Base-by-base conservation (phyloP, 2,113 vertebrate genomes). In the Erpornis zantholeuca region DNA sequence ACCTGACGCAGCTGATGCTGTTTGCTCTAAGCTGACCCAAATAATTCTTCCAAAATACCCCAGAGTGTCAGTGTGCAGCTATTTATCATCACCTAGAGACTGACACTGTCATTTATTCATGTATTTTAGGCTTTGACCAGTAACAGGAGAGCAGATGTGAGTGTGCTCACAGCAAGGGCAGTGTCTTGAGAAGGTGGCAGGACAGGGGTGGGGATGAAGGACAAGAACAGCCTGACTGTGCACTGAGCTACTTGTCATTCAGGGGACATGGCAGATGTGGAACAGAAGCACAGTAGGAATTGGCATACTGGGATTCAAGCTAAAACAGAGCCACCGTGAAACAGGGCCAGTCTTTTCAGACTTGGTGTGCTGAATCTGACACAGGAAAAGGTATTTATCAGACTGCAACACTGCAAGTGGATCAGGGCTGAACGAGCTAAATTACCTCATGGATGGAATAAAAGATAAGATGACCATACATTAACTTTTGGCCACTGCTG, bases 191-290 rank as follows among this genome's bases (percentile, higher is more conserved):
- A 42, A 24, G 27, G 29, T 22, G 20, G 35, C 40, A 81, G 36
- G 56, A 92, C 20, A 88, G 54, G 49, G 0, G 0, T 1, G 1
- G 23, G 35, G 19, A 52, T 40, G n/a, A 61, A 57, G 52, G 70
- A n/a, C 22, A 72, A 9, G 40, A 44, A 44, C 38, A 70, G 2
- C 22, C 8, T 27, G 60, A n/a, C 11, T 22, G 50, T 35, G 36
- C 71, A 12, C 1, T 36, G 59, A 3, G 2, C 11, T 4, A 1
- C 10, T 7, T 23, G n/a, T 28, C n/a, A 42, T 3, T 47, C 7
- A 56, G 13, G 10, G n/a, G 9, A 77, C 45, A 45, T 7, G 38
- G 45, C 7, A 14, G 19, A 44, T 3, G 6, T 57, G 36, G 61
- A 56, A 78, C 0, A 82, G 45, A 64, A 42, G 36, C 13, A 15